These are phyloP conservation scores for Conus ventricosus DNA, from an alignment of 1,140 invertebrate species.

Conservation along the genomic window DNA sequence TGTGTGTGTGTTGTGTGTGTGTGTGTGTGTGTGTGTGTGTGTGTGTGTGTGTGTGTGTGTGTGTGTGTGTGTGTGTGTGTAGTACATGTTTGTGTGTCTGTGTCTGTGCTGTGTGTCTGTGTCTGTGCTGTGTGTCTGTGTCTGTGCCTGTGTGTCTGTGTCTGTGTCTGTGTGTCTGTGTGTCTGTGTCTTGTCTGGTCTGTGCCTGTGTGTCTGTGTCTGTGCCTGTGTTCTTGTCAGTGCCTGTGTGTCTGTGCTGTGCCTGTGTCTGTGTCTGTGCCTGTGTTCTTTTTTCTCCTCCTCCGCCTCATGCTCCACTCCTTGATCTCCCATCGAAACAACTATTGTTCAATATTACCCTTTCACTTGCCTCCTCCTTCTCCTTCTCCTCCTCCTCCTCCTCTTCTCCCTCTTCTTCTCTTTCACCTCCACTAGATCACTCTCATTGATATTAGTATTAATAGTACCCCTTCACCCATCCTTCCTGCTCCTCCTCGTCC, in stretches of 20 bases:
- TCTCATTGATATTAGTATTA: too few relatives aligned
- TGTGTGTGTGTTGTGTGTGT: background rate
- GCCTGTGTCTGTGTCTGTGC: background rate
- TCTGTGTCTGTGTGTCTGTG: background rate
- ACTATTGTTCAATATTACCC: too few relatives aligned
- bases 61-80: background rate
- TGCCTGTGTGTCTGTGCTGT: background rate
- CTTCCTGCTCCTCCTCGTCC: too few relatives aligned
- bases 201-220: background rate
- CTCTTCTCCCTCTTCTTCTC: too few relatives aligned
- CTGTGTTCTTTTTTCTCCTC: background rate
- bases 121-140: background rate
- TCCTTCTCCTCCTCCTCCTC: too few relatives aligned
- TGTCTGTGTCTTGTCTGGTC: background rate
- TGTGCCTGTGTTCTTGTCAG: background rate
- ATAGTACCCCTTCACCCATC: too few relatives aligned
- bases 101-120: background rate
- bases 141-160: background rate
- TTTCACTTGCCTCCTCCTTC: too few relatives aligned
- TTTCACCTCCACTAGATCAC: too few relatives aligned
- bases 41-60: background rate
- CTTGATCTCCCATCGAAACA: too few relatives aligned
- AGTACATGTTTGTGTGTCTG: background rate
- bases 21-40: background rate
- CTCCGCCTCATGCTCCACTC: too few relatives aligned